These are phyloP conservation scores for Brachyhypopomus occidentalis DNA, from an alignment of 2,113 vertebrate species.

Conservation along the genomic window DNA sequence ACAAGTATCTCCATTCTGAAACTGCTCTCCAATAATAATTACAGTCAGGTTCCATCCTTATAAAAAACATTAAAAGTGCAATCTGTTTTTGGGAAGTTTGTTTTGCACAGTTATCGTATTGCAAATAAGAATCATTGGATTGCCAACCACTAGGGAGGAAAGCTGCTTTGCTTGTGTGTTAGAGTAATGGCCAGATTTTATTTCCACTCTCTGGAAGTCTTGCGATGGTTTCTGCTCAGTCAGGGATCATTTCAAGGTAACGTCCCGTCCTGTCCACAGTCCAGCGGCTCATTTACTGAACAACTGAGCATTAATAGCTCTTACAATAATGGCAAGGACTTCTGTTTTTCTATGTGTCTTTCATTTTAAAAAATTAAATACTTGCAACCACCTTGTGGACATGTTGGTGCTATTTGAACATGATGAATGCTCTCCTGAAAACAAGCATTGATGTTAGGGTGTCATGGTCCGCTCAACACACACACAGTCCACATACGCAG, in stretches of 20 bases:
- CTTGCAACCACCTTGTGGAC: not conserved
- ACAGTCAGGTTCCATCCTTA: not conserved
- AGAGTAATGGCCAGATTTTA: not conserved
- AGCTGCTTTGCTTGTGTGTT: not conserved
- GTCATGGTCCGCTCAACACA: not conserved
- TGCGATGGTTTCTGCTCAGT: not conserved
- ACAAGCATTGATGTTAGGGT: not conserved
- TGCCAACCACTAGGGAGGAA: not conserved
- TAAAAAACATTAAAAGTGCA: not conserved
- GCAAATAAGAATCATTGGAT: not conserved
- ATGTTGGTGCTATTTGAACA: not conserved
- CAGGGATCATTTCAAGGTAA: not conserved
- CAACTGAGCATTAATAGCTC: not conserved
- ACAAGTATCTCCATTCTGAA: not conserved
- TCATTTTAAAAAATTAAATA: not conserved
- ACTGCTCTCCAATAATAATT: not conserved
- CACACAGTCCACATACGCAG: not conserved
- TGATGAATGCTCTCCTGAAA: not conserved
- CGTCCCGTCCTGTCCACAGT: not conserved
- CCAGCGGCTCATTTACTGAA: not conserved
- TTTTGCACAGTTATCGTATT: not conserved
- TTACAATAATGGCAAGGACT: not conserved
- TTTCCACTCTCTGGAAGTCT: not conserved
- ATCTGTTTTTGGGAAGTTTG: not conserved
- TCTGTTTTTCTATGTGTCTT: not conserved